Percentiles rank a stretch among this genome's conserved stretches.
These are phyloP conservation scores for Montipora foliosa DNA, from an alignment of 64 coral and sea anemone genomes.

Conservation along the genomic window DNA sequence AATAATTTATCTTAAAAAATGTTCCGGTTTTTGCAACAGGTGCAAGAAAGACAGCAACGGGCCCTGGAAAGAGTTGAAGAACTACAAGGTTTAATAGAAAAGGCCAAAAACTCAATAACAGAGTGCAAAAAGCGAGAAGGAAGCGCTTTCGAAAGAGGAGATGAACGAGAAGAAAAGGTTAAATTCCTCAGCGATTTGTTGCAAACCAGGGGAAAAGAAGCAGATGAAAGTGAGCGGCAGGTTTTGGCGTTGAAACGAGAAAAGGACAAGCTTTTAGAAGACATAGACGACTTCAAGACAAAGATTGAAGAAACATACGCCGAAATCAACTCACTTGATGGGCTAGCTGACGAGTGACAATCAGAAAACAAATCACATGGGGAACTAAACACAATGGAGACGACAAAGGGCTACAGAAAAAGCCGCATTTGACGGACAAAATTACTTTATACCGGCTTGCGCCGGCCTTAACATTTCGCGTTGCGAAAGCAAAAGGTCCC, in stretches of 20 bases:
- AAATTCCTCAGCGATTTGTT: not conserved
- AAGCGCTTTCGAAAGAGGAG: slow-evolving; percentile 16
- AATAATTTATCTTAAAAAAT: too few relatives aligned
- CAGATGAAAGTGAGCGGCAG: slow-evolving; percentile 1
- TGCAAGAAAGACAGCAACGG: not conserved
- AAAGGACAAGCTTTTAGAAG: not conserved
- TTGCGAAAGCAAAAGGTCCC: too few relatives aligned
- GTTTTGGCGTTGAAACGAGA: not conserved
- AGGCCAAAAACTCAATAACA: not conserved
- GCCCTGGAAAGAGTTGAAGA: not conserved
- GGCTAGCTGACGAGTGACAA: not conserved
- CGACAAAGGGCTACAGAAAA: not conserved
- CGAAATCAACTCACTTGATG: not conserved
- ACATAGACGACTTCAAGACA: not conserved
- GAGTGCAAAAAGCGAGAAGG: slow-evolving; percentile 12
- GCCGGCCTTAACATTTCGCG: too few relatives aligned
- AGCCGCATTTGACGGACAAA: too few relatives aligned
- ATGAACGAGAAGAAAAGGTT: slow-evolving; percentile 26
- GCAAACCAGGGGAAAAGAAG: not conserved
- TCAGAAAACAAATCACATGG: too few relatives aligned
- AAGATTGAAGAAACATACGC: not conserved
- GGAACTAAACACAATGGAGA: too few relatives aligned
- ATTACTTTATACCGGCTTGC: too few relatives aligned
- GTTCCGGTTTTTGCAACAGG: not conserved
- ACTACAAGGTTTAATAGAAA: not conserved